These are phyloP conservation scores for Hetaerina titia DNA, from an alignment of 2,888 invertebrate genomes.

Conservation along the genomic window DNA sequence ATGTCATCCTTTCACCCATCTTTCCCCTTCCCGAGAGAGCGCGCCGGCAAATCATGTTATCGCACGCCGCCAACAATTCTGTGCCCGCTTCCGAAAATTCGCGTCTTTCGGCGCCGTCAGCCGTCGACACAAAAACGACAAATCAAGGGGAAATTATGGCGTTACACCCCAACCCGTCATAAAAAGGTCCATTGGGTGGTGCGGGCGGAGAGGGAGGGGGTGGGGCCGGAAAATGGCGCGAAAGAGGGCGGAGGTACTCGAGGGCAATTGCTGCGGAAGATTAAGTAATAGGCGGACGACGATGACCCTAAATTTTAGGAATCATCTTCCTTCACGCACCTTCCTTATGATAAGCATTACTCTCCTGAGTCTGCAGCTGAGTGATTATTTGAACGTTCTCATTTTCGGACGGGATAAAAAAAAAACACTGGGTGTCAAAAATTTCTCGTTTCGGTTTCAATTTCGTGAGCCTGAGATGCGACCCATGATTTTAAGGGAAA, in stretches of 20 bases:
- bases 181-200: background rate
- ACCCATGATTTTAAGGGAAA: too few species aligned
- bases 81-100: background rate
- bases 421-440: too few species aligned
- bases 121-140: conserved; percentile 9
- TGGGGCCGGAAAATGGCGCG: background rate
- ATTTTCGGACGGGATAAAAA: too few species aligned
- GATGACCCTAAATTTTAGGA: background rate
- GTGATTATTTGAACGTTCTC: too few species aligned
- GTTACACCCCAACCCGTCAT: background rate
- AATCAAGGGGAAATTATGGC: conserved; percentile 8
- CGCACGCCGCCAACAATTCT: background rate
- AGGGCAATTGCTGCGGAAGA: background rate
- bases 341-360: too few species aligned
- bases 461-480: too few species aligned
- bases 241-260: background rate
- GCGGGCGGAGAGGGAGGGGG: background rate
- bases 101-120: background rate
- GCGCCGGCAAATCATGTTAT: conserved; percentile 11
- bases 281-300: background rate
- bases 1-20: background rate
- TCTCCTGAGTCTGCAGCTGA: too few species aligned
- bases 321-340: background rate
- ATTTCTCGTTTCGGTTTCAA: too few species aligned
- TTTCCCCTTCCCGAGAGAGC: background rate